Percentiles rank a stretch among this genome's conserved stretches.
Conservation (phyloP, 2,113 vertebrate species). For the Dunckerocampus dactyliophorus region DNA sequence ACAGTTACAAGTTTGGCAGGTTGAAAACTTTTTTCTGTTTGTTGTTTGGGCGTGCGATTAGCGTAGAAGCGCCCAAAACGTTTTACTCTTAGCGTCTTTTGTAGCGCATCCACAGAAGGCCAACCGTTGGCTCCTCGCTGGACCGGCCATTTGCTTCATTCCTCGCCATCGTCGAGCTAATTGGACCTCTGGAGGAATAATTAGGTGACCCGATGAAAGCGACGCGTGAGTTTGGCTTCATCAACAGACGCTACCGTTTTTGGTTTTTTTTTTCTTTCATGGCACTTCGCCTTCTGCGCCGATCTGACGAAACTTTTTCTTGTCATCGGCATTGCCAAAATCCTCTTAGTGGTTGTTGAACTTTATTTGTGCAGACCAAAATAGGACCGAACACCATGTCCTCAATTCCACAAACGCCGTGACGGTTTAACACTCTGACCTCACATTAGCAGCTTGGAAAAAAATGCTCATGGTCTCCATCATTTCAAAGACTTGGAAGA, state of each 20-base stretch:
- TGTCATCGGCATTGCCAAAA: slow-evolving; percentile 24
- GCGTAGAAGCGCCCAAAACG: slow-evolving; percentile 9
- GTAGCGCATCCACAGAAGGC: slow-evolving; percentile 13
- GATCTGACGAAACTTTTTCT: slow-evolving; percentile 13
- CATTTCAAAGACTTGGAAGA: no score
- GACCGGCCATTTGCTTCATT: slow-evolving; percentile 46
- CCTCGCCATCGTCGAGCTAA: slow-evolving; percentile 49
- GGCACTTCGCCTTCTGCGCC: slow-evolving; percentile 15
- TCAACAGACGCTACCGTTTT: slow-evolving; percentile 35
- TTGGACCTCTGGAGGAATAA: slow-evolving; percentile 64
- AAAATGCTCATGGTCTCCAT: no score
- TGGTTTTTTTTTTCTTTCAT: slow-evolving; percentile 24
- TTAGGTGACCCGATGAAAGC: slow-evolving; percentile 52
- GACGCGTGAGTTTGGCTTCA: slow-evolving; percentile 39
- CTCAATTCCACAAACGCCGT: background rate
- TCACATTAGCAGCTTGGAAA: background rate
- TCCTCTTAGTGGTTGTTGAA: background rate
- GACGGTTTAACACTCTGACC: background rate
- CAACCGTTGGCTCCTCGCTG: slow-evolving; percentile 18
- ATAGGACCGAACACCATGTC: background rate
- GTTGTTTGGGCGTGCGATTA: background rate
- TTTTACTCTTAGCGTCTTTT: slow-evolving; percentile 45
- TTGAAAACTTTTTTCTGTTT: slow-evolving; percentile 30
- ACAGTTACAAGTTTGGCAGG: slow-evolving; percentile 39
- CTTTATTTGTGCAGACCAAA: background rate